Evolutionary conservation across 2,797 vertebrate genomes (phyloP), one percentile per base, ranked within the genome.

Genomic region (Hemibagrus guttatus): DNA sequence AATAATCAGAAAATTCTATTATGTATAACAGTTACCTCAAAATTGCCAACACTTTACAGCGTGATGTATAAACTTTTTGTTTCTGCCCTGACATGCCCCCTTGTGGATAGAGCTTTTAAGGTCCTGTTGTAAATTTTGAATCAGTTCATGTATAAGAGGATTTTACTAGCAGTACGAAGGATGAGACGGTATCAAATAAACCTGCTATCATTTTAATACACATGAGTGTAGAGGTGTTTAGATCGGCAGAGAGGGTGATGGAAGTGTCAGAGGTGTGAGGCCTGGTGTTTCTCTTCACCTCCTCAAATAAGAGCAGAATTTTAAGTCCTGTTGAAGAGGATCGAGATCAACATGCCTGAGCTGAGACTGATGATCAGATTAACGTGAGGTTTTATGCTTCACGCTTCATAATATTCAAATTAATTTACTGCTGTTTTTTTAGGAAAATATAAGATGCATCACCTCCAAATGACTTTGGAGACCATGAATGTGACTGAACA

Each of bases 241-340:
- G 46, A 6, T 7, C 16, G 64, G 56, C 39, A 39, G 71, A 81
- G 59, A 79, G 58, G 28, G 84, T 69, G 86, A 87, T 21, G 81
- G 81, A 88, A 87, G 86, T 89, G 86, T 89, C 12, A 83, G 81
- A 84, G 74, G 88, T 87, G 88, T 87, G 83, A 87, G 63, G n/a
- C 56, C 72, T 85, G 88, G 80, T 87, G 84, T 71, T 39, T 74
- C 49, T 42, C 82, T 49, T 68, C 86, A 85, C 84, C 69, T 69
- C 84, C 26, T 42, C 69, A 86, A 79, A 87, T 81, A 74, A 68
- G 49, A 61, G 75, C 75, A 46, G 75, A 76, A 69, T 84, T 69
- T 81, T 86, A 75, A 85, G 19, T 58, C 58, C 82, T 28, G 59
- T 28, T 83, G 87, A 56, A 75, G 28, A 75, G 26, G 26, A 64